Evolutionary conservation across 2,888 invertebrate species (phyloP).

Genomic region (Cephus rjabovi): DNA sequence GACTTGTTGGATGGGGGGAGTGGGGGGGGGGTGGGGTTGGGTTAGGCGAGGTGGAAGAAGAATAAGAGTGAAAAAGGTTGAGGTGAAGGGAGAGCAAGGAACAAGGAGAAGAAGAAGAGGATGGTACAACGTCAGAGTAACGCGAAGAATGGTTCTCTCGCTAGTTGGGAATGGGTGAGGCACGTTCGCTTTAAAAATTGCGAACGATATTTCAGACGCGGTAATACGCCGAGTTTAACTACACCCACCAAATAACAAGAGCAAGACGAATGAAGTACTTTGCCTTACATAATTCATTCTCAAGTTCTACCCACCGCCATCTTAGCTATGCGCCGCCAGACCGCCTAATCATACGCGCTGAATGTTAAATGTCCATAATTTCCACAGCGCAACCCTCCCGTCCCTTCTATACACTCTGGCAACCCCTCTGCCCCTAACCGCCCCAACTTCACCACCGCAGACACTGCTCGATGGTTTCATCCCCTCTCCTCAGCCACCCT

Average conservation of each 20-base stretch:
- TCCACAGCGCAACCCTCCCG: constrained; percentile 24
- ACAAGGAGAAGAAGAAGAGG: neutral
- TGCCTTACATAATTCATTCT: constrained; percentile 60
- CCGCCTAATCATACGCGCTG: constrained; percentile 53
- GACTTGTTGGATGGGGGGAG: neutral
- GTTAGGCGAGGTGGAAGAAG: neutral
- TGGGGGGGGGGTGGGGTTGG: neutral
- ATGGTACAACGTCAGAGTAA: neutral
- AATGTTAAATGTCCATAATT: constrained; percentile 52
- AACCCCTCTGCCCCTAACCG: neutral
- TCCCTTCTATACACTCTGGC: neutral
- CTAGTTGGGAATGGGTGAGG: constrained; percentile 11
- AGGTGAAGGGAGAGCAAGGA: neutral
- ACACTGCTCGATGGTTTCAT: neutral
- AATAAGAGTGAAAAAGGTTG: neutral
- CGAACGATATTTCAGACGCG: constrained; percentile 54
- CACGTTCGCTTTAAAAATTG: constrained; percentile 58
- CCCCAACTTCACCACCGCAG: neutral
- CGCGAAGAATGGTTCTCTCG: neutral
- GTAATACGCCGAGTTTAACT: constrained; percentile 58
- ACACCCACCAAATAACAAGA: constrained; percentile 59
- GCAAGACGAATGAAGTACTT: constrained; percentile 62
- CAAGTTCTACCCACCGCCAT: constrained; percentile 42
- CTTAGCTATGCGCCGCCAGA: constrained; percentile 43
- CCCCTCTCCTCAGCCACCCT: neutral